These are phyloP conservation scores for Ennomos fuscantarius DNA, from an alignment of 2,888 invertebrate genomes.

Conservation along the genomic window DNA sequence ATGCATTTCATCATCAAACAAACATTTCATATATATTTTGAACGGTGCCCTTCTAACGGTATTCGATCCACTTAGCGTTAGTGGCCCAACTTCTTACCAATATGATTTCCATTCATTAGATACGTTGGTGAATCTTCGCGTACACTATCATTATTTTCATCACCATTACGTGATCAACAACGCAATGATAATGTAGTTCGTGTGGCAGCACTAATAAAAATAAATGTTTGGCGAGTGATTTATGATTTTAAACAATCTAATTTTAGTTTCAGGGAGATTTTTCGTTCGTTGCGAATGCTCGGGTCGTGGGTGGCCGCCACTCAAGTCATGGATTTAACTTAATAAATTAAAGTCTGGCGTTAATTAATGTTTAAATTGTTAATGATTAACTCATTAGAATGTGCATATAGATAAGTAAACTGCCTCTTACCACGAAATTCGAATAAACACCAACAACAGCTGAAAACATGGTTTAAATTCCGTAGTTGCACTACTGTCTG, in stretches of 20 bases:
- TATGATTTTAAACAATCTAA: slow-evolving; percentile 6
- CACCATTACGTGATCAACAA: slow-evolving; percentile 19
- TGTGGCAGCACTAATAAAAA: slow-evolving; percentile 6
- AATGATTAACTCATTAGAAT: neutral
- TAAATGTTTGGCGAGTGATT: slow-evolving; percentile 10
- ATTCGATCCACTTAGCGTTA: neutral
- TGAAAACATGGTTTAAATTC: neutral
- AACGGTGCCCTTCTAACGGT: no score
- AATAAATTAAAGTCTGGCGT: no score
- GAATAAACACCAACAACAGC: slow-evolving; percentile 1
- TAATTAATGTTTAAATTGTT: neutral
- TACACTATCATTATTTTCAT: slow-evolving; percentile 14
- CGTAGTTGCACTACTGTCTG: neutral
- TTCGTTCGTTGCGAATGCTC: neutral
- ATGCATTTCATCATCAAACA: no score
- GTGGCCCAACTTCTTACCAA: neutral
- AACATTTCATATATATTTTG: no score
- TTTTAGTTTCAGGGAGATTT: neutral
- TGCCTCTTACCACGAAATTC: neutral
- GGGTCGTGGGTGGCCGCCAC: neutral
- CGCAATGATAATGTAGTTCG: slow-evolving; percentile 16
- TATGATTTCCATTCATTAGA: slow-evolving; percentile 7
- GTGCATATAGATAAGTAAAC: neutral
- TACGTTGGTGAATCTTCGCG: slow-evolving; percentile 2
- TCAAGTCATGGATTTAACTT: neutral